phyloP scores from a whole-genome alignment of 2,113 vertebrate genomes.

The Thermophis baileyi region DNA sequence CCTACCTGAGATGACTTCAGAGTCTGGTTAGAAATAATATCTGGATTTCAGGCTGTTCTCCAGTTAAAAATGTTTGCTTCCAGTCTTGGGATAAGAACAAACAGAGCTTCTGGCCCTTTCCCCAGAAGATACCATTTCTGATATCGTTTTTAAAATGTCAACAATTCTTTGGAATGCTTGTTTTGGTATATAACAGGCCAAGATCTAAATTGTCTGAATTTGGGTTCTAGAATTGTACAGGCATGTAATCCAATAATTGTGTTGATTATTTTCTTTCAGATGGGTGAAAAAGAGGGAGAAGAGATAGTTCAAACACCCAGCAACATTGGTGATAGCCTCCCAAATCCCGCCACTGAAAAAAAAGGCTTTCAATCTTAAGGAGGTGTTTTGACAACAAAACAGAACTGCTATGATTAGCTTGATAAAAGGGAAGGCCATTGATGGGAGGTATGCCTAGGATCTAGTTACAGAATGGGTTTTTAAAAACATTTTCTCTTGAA shows the following conservation, averaged over 20 bases:
- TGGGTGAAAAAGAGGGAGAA: background rate
- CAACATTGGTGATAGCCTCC: background rate
- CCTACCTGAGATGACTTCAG: background rate
- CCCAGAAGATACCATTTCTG: background rate
- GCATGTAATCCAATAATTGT: background rate
- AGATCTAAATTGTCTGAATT: background rate
- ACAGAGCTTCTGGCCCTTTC: background rate
- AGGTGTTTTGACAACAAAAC: conserved; percentile 64
- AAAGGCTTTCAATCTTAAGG: conserved; percentile 26
- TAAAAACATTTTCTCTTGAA: conserved; percentile 49
- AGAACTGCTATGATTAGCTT: conserved; percentile 54
- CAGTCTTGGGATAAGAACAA: background rate
- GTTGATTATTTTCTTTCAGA: background rate
- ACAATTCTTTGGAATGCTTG: background rate
- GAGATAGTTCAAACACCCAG: background rate
- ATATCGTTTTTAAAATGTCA: background rate
- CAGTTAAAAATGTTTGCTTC: background rate
- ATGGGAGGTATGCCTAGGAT: conserved; percentile 55
- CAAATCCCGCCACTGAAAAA: conserved; percentile 27
- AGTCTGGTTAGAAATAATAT: accelerated
- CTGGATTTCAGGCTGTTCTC: background rate
- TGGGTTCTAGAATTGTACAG: background rate
- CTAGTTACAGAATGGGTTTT: conserved; percentile 65
- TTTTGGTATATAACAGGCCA: background rate
- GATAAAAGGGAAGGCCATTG: conserved; percentile 60